These are phyloP conservation scores for Aphelocoma coerulescens DNA, from an alignment of 2,113 vertebrate species.

Conservation along the genomic window DNA sequence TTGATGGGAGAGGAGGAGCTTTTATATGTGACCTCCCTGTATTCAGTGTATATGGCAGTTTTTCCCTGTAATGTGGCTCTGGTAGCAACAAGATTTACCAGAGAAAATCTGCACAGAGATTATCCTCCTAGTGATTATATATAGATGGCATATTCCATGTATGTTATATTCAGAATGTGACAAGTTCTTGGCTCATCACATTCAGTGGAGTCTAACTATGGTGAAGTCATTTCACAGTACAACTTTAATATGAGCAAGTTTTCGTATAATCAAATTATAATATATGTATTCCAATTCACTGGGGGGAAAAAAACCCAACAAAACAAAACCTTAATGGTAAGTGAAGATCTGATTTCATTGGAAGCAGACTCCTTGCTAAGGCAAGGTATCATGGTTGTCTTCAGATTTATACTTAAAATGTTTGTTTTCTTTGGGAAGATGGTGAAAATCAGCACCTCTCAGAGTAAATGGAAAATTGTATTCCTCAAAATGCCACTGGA, in stretches of 20 bases:
- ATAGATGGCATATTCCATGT: slow-evolving; percentile 62
- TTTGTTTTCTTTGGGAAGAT: slow-evolving; percentile 50
- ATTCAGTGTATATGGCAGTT: not conserved
- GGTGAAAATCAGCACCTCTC: slow-evolving; percentile 45
- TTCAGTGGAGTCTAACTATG: slow-evolving; percentile 62
- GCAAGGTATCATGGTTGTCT: slow-evolving; percentile 41
- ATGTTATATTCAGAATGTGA: slow-evolving; percentile 67
- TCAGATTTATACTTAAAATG: slow-evolving; percentile 43
- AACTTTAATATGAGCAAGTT: slow-evolving; percentile 66
- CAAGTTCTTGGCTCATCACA: slow-evolving; percentile 62
- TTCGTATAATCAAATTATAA: slow-evolving; percentile 63
- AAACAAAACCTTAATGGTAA: slow-evolving; percentile 52
- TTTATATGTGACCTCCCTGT: not conserved
- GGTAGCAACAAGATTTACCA: slow-evolving; percentile 59
- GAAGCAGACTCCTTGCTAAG: slow-evolving; percentile 31
- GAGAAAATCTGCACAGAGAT: slow-evolving; percentile 65
- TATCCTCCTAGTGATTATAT: slow-evolving; percentile 61
- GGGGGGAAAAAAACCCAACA: not conserved
- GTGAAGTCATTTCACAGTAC: slow-evolving; percentile 65
- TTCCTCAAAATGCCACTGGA: slow-evolving; percentile 54
- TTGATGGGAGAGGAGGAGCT: not conserved
- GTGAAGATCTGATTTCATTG: slow-evolving; percentile 41
- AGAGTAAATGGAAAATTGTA: slow-evolving; percentile 47
- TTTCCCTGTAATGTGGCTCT: not conserved
- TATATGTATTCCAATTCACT: slow-evolving; percentile 49